phyloP scores from a whole-genome alignment of 2,888 invertebrate genomes.

The Amiota minor region DNA sequence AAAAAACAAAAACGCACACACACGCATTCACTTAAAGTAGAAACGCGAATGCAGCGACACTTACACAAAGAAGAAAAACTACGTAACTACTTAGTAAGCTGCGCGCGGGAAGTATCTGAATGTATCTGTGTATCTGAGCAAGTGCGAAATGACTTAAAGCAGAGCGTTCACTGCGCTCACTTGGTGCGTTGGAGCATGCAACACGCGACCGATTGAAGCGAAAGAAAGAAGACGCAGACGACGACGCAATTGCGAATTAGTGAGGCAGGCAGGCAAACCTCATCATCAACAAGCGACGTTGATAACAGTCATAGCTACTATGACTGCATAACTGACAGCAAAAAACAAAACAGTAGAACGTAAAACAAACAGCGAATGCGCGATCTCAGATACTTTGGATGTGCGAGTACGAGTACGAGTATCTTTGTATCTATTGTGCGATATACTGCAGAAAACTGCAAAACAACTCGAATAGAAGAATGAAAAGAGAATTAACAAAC shows the following conservation, averaged over 20 bases:
- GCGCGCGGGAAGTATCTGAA: constrained; percentile 20
- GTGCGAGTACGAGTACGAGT: no score
- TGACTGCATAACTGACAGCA: not conserved
- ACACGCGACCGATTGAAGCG: constrained; percentile 36
- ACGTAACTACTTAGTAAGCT: constrained; percentile 13
- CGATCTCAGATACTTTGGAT: not conserved
- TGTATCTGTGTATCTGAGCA: constrained; percentile 41
- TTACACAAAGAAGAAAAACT: constrained; percentile 15
- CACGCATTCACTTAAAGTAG: not conserved
- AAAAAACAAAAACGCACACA: not conserved
- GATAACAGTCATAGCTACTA: constrained; percentile 16
- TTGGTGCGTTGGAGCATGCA: constrained; percentile 49
- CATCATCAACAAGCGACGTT: constrained; percentile 25
- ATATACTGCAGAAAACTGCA: constrained; percentile 31
- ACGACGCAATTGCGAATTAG: constrained; percentile 37
- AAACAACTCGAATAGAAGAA: constrained; percentile 29
- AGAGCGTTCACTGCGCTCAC: no score
- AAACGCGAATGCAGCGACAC: constrained; percentile 46
- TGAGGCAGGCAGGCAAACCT: constrained; percentile 17
- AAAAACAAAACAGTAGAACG: constrained; percentile 9
- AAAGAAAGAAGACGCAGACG: constrained; percentile 31
- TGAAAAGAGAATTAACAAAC: not conserved
- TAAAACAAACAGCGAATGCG: constrained; percentile 17
- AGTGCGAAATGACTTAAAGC: not conserved
- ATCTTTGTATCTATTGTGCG: not conserved